Conservation (phyloP, 2,113 vertebrate species). For the Felis chaus region DNA sequence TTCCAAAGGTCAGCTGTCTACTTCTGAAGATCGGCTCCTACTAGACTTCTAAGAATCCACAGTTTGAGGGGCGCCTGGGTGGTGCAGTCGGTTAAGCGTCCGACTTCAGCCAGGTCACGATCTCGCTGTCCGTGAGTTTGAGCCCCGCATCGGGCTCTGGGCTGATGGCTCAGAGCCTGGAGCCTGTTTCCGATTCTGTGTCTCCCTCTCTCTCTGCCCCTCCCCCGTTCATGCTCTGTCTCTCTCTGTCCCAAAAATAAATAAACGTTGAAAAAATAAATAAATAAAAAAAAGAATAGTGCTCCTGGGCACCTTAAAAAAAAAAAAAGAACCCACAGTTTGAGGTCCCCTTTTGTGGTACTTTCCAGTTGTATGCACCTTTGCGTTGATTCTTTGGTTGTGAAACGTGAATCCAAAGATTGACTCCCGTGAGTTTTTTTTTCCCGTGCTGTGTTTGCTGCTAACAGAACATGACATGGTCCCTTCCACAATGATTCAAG, state of each 20-base stretch:
- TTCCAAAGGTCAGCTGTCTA: background rate
- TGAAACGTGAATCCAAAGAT: background rate
- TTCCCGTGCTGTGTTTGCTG: background rate
- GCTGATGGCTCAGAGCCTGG: no score
- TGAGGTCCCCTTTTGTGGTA: background rate
- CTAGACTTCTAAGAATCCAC: background rate
- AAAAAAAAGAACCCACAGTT: background rate
- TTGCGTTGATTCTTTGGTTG: background rate
- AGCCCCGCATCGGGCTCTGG: no score
- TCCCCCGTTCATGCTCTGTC: no score
- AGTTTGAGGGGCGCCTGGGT: background rate
- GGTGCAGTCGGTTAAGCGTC: no score
- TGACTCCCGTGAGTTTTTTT: background rate
- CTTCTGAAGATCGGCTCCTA: background rate
- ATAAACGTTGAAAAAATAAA: no score
- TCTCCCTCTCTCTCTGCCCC: no score
- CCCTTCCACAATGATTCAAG: background rate
- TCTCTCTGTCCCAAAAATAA: no score
- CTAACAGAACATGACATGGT: background rate
- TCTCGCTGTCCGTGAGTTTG: no score
- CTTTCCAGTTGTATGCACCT: background rate
- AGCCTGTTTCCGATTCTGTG: no score
- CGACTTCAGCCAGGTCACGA: no score
- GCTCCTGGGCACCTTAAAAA: no score
- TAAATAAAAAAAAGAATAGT: no score